Conservation (phyloP, 37 sponge, comb jelly and placozoan species). For the Corticium candelabrum region DNA sequence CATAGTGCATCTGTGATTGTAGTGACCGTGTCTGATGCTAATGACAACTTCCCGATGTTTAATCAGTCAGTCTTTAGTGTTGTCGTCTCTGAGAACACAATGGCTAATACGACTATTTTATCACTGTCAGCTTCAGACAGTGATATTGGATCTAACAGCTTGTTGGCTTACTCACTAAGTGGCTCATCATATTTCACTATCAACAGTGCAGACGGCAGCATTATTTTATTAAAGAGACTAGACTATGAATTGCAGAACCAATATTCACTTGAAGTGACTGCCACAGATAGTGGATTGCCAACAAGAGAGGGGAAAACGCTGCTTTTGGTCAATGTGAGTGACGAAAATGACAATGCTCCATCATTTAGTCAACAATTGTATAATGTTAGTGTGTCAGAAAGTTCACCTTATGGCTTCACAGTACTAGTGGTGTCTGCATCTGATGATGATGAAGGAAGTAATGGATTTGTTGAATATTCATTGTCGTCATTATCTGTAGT, state of each 20-base stretch:
- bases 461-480: slow-evolving; percentile 26
- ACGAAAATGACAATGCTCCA: slow-evolving; percentile 6
- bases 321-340: not conserved
- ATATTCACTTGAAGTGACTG: not conserved
- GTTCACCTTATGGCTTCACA: not conserved
- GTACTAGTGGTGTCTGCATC: slow-evolving; percentile 29
- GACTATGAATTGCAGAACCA: not conserved
- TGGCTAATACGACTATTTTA: too few species aligned
- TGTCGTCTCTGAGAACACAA: too few species aligned
- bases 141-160: not conserved
- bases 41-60: slow-evolving; percentile 63
- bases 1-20: too few species aligned
- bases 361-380: not conserved
- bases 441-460: slow-evolving; percentile 39
- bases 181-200: not conserved
- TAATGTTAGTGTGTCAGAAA: slow-evolving; percentile 21
- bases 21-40: slow-evolving; percentile 36
- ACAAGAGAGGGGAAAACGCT: not conserved
- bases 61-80: not conserved
- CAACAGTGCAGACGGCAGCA: not conserved
- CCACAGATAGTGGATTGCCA: not conserved
- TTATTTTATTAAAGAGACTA: not conserved
- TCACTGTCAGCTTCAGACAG: too few species aligned
- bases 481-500: slow-evolving; percentile 20
- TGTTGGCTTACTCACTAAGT: not conserved